phyloP scores from a whole-genome alignment of 2,113 vertebrate genomes.

The Leucosticte australis region DNA sequence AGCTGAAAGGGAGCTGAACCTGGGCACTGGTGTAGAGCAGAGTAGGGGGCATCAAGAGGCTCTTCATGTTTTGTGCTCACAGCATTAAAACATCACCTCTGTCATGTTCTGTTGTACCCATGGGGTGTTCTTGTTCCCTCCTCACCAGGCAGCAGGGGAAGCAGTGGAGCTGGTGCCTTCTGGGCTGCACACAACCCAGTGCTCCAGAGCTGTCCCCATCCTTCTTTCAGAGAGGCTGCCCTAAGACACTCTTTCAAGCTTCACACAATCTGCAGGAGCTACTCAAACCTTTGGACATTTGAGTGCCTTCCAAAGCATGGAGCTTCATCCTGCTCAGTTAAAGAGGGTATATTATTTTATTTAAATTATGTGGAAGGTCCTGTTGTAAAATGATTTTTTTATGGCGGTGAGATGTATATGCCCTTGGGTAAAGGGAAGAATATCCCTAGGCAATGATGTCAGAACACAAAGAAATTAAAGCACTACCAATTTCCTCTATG shows the following conservation, averaged over 20 bases:
- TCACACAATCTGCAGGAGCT: background rate
- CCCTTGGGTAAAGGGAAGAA: background rate
- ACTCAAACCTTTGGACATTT: background rate
- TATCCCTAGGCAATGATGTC: background rate
- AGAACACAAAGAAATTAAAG: background rate
- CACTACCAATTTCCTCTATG: background rate
- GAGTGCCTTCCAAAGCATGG: background rate
- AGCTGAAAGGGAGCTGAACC: background rate
- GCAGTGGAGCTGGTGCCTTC: background rate
- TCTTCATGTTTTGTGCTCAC: background rate
- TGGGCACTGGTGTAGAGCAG: background rate
- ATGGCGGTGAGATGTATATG: background rate
- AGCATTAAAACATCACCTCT: background rate
- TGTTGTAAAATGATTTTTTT: background rate
- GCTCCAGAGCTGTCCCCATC: background rate
- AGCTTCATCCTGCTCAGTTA: background rate
- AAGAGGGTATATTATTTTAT: background rate
- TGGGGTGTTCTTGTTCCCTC: background rate
- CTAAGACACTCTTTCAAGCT: background rate
- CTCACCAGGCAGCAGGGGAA: background rate
- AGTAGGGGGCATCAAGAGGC: background rate
- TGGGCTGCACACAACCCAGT: background rate
- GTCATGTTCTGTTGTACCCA: background rate
- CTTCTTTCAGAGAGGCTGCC: background rate
- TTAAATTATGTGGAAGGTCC: background rate